These are phyloP conservation scores for Loxodonta africana DNA, from an alignment of 2,113 vertebrate genomes.

Conservation along the genomic window DNA sequence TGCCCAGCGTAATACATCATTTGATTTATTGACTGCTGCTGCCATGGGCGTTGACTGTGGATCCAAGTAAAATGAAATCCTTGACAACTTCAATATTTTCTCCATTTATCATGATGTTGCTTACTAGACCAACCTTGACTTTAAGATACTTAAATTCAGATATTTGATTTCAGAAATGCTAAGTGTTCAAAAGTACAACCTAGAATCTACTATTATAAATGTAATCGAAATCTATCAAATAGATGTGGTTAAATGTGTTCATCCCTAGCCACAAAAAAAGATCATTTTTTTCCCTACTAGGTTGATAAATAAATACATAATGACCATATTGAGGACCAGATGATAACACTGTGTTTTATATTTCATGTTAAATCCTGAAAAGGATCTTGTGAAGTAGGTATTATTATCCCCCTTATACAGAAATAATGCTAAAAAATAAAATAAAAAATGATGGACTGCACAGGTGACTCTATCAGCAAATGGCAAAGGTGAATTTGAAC, in stretches of 20 bases:
- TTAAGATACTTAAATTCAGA: background rate
- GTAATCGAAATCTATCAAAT: background rate
- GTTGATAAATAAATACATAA: background rate
- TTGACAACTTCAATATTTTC: too few relatives aligned
- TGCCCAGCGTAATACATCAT: too few relatives aligned
- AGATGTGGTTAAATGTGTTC: background rate
- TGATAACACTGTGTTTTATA: background rate
- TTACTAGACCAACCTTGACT: background rate
- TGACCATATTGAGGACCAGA: background rate
- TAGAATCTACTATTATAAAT: slow-evolving; percentile 27
- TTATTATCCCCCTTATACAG: background rate
- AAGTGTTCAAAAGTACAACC: background rate
- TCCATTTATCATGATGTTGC: too few relatives aligned
- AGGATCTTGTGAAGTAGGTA: background rate
- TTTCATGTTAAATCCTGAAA: background rate
- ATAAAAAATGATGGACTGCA: background rate
- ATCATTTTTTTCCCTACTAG: background rate
- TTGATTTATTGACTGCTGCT: too few relatives aligned
- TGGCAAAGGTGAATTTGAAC: background rate
- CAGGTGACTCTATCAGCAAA: background rate
- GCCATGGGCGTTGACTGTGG: too few relatives aligned
- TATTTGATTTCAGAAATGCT: slow-evolving; percentile 25
- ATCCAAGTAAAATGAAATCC: too few relatives aligned
- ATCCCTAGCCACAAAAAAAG: background rate
- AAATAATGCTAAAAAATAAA: background rate